Conservation (phyloP, 1,140 invertebrate genomes). For the Drosophila sturtevanti region DNA sequence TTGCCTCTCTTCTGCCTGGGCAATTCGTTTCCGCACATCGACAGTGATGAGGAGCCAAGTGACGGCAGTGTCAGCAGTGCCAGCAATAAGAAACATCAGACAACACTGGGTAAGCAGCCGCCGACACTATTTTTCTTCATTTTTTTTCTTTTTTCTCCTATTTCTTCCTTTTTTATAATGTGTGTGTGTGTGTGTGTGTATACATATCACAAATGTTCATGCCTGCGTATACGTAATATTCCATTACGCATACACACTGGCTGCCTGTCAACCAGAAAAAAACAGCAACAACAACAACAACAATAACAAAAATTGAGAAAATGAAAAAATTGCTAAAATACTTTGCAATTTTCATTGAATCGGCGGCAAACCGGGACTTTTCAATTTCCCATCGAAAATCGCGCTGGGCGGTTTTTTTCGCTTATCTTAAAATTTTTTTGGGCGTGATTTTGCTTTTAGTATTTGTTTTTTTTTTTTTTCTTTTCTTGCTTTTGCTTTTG, state of each 20-base stretch:
- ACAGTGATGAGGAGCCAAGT: slow-evolving; percentile 88
- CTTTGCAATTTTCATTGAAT: neutral
- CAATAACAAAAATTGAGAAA: neutral
- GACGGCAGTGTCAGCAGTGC: slow-evolving; percentile 83
- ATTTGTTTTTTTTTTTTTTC: slow-evolving; percentile 40
- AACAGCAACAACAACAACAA: neutral
- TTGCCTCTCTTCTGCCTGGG: slow-evolving; percentile 86
- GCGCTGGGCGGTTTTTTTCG: slow-evolving; percentile 20
- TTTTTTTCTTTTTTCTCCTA: no score
- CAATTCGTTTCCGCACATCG: slow-evolving; percentile 88
- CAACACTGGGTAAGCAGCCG: slow-evolving; percentile 51
- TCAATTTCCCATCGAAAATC: slow-evolving; percentile 17
- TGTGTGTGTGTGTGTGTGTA: no score
- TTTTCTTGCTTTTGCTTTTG: neutral
- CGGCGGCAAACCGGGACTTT: neutral
- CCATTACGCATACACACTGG: slow-evolving; percentile 61
- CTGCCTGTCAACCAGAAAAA: slow-evolving; percentile 14
- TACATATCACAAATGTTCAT: no score
- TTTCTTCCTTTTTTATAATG: no score
- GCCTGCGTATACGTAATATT: slow-evolving; percentile 62
- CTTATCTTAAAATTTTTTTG: slow-evolving; percentile 57
- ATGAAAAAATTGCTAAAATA: slow-evolving; percentile 11
- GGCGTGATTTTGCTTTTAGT: slow-evolving; percentile 66
- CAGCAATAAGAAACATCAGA: slow-evolving; percentile 81
- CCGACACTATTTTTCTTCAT: slow-evolving; percentile 24